Evolutionary conservation across 2,113 vertebrate species (phyloP).

Genomic region (Saguinus midas): DNA sequence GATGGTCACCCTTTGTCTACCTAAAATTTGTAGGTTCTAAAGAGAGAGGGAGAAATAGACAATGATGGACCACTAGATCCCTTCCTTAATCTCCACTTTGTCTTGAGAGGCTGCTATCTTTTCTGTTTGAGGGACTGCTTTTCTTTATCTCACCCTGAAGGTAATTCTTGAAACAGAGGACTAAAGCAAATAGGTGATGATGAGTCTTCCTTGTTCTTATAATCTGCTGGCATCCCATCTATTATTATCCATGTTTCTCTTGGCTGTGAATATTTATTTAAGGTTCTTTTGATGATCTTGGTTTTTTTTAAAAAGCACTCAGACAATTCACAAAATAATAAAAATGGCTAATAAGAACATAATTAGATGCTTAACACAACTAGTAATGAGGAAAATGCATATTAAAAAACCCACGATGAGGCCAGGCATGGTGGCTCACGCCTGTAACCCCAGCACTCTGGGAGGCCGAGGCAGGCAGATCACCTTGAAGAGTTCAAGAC

Average conservation of each 20-base stretch:
- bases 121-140: background rate
- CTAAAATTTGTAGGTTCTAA: background rate
- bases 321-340: background rate
- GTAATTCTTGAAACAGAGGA: background rate
- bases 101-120: background rate
- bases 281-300: background rate
- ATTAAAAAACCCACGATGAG: too few relatives aligned
- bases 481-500: background rate
- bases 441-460: background rate
- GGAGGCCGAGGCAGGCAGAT: background rate
- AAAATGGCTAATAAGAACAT: background rate
- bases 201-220: background rate
- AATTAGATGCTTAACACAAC: background rate
- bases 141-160: background rate
- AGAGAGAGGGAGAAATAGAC: background rate
- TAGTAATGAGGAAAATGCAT: too few relatives aligned
- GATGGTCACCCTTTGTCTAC: background rate
- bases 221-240: background rate
- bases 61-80: background rate
- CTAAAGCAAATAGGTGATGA: background rate
- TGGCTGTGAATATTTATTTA: constrained; percentile 11
- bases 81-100: background rate
- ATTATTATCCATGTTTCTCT: background rate
- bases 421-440: too few relatives aligned
- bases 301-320: background rate